Evolutionary conservation across 2,888 invertebrate species (phyloP).

Genomic region (Scaptomyza cyrtandrae): DNA sequence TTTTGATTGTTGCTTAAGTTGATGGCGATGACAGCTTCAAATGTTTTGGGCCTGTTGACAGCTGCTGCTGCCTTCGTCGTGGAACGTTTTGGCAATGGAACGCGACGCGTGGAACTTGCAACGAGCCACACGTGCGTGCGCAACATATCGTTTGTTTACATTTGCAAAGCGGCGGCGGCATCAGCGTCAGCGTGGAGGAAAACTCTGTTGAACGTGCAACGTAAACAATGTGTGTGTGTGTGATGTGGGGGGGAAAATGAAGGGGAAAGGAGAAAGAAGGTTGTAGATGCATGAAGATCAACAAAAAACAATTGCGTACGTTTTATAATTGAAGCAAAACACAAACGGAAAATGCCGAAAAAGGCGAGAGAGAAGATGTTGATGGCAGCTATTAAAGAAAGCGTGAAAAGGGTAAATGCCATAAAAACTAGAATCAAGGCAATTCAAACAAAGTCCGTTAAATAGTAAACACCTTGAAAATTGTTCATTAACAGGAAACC

Average conservation of each 20-base stretch:
- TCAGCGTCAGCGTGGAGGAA: neutral
- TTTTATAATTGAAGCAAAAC: conserved; percentile 75
- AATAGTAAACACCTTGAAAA: conserved; percentile 58
- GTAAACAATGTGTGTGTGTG: conserved; percentile 53
- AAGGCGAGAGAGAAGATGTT: neutral
- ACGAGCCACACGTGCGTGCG: conserved; percentile 16
- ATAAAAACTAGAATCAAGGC: neutral
- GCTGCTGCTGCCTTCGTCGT: conserved; percentile 42
- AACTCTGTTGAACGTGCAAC: conserved; percentile 23
- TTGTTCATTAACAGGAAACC: conserved; percentile 69
- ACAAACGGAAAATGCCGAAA: conserved; percentile 28
- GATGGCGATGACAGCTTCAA: conserved; percentile 61
- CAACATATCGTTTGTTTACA: conserved; percentile 46
- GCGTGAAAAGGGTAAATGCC: neutral
- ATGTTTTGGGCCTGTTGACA: conserved; percentile 50
- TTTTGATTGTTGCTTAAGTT: conserved; percentile 43
- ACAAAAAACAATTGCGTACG: conserved; percentile 53
- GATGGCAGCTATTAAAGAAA: conserved; percentile 3
- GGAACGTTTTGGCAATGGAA: conserved; percentile 61
- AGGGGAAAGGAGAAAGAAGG: neutral
- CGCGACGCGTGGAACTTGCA: neutral
- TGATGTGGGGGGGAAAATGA: neutral
- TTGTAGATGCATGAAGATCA: conserved; percentile 29
- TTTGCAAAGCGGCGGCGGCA: conserved; percentile 3
- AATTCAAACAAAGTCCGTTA: neutral